Base-by-base conservation (phyloP, 2,888 invertebrate species). In the Doris montereyensis region DNA sequence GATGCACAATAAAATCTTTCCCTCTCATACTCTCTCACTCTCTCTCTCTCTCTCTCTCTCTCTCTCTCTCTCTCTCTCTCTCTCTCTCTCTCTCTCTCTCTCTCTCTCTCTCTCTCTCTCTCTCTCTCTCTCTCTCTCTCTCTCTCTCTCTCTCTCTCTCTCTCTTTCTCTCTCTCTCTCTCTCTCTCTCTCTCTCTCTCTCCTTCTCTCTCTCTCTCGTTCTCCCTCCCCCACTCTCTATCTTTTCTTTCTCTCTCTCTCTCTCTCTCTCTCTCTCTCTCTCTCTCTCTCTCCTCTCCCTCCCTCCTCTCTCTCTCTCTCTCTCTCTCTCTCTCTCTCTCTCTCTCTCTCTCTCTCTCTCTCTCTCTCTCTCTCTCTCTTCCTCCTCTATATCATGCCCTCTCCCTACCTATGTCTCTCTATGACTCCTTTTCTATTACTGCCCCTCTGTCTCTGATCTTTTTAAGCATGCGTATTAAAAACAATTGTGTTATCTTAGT, bases 1-100 rank as follows among this genome's bases (percentile, higher is more conserved):
- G 52, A 41, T 41, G 52, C 52, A 10, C 52, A 41, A 41, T 17
- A 17, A 17, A 41, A 41, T n/a, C n/a, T n/a, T 34, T 41, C 78
- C 41, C 41, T 52, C 62, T 5, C 62, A 35, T 8, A 58, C 73
- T 71, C 35, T 41, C 30, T 73, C 24, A n/a, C 30, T 73, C 30
- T 57, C 52, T 73, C 57, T 57, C 52, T 73, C 57, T 73, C 52
- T 73, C 30, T 73, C 52, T 73, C 30, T 73, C 26, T 57, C 28
- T 28, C 52, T 41, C 5, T 41, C 52, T 41, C 5, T 41, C 52
- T 41, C 8, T 41, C 52, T 41, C 5, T 41, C 52, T 41, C 5
- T 41, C 52, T 41, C 5, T 41, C 52, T 41, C 5, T 41, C 52
- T 41, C 5, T 41, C 52, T 41, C 5, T 41, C 52, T 41, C 5